Conservation (phyloP, 2,888 invertebrate species). For the Dynastes hyllus region DNA sequence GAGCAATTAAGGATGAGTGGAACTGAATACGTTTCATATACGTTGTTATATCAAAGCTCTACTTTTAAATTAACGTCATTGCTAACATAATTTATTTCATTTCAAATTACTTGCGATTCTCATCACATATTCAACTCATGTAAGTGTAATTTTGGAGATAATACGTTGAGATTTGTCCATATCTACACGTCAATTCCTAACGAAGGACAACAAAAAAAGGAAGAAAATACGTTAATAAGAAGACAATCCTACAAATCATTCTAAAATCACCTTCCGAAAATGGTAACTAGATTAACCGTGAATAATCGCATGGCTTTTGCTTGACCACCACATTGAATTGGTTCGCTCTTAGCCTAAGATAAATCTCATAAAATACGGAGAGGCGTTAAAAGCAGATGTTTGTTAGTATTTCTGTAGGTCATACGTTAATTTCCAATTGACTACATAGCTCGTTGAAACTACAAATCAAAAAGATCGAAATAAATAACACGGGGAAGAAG, state of each 20-base stretch:
- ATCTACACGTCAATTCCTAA: background rate
- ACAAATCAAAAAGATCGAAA: conserved; percentile 56
- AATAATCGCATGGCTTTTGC: conserved; percentile 57
- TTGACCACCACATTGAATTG: conserved; percentile 55
- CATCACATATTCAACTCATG: too few relatives aligned
- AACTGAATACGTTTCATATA: too few relatives aligned
- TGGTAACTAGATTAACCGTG: conserved; percentile 58
- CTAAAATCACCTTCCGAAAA: conserved; percentile 48
- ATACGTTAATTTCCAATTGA: conserved; percentile 66
- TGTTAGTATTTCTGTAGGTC: conserved; percentile 57
- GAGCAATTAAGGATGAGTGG: too few relatives aligned
- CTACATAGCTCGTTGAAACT: conserved; percentile 65
- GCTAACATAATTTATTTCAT: too few relatives aligned
- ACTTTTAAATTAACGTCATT: too few relatives aligned
- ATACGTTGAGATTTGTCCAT: too few relatives aligned
- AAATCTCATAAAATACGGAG: background rate
- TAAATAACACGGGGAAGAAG: conserved; percentile 62
- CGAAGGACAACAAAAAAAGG: background rate
- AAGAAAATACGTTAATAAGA: conserved; percentile 4
- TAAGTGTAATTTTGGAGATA: too few relatives aligned
- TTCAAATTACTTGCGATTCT: too few relatives aligned
- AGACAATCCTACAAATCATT: conserved; percentile 34
- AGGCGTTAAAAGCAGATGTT: conserved; percentile 63
- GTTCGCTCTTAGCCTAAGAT: background rate
- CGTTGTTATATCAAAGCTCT: too few relatives aligned